A percentile compares a stretch with the other conserved stretches of the same genome.
Conservation (phyloP, 2,113 vertebrate species). For the Diadophis punctatus region DNA sequence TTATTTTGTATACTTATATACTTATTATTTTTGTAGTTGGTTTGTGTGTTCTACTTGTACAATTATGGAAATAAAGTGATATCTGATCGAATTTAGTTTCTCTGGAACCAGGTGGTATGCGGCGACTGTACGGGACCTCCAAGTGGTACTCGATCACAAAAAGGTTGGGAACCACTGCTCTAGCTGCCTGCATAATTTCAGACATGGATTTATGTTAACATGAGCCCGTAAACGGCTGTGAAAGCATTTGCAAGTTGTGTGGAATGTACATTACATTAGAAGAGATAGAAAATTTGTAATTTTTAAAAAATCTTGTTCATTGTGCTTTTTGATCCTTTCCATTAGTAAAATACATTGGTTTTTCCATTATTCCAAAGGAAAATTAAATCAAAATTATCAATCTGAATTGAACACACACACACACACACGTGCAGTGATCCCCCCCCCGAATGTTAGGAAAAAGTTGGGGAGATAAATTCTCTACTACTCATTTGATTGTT, state of each 20-base stretch:
- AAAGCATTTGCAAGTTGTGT: background rate
- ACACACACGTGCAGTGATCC: too few species aligned
- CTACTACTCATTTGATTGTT: background rate
- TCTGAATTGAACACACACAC: background rate
- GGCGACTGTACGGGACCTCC: too few species aligned
- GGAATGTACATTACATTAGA: background rate
- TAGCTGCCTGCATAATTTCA: conserved; percentile 70
- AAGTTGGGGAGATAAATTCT: background rate
- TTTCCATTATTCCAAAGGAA: background rate
- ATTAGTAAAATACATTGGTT: background rate
- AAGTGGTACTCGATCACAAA: too few species aligned
- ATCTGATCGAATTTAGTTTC: too few species aligned
- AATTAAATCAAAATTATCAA: background rate
- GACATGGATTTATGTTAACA: conserved; percentile 57
- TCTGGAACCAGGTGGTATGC: too few species aligned
- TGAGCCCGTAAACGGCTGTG: background rate
- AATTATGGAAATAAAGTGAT: too few species aligned
- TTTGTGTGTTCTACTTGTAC: too few species aligned
- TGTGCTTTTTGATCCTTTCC: background rate
- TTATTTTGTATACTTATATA: too few species aligned
- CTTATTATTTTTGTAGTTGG: too few species aligned
- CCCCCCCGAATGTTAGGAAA: background rate
- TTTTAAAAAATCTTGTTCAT: background rate
- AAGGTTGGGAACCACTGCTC: too few species aligned
- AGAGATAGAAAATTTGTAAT: conserved; percentile 35